Evolutionary conservation across 64 coral and sea anemone genomes (phyloP), one percentile per base, ranked within the genome.

Genomic region (Montipora foliosa): DNA sequence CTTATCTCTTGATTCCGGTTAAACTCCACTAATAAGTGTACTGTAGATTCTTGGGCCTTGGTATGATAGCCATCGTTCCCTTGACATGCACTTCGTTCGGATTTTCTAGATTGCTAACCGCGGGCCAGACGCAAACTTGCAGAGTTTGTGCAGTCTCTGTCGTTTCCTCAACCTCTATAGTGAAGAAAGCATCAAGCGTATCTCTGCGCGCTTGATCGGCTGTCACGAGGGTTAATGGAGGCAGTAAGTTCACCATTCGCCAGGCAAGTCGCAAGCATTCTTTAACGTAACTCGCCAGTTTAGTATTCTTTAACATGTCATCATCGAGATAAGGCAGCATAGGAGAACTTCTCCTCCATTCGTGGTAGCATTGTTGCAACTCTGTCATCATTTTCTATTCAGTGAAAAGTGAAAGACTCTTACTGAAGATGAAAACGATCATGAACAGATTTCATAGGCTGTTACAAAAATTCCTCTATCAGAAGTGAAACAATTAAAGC

Each of bases 181-280:
- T 12, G 16, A 82, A 82, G 80, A 64, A 82, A 0, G 45, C 80
- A 4, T 82, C 57, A 64, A 82, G 60, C 67, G 1, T 16, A 1
- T 10, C 12, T 24, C 22, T 4, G 21, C 45, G 21, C 10, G 47
- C 53, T 64, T 82, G 11, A 64, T 66, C 58, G 5, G 16, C 25
- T 12, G 10, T 25, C 3, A 46, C 55, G 11, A 82, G 44, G 53
- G 62, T 82, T 46, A 82, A 45, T 44, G 80, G 80, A 16, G 80
- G 80, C 62, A 82, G 80, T 64, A 64, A 60, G 80, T 82, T 82
- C 45, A 82, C 80, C 80, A 82, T 82, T 82, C 57, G 55, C 80
- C 80, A 82, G 22, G 80, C 22, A 45, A 82, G 22, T 58, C 58
- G 22, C 55, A 82, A 10, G 24, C 80, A 82, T 66, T 82, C 80